Percentiles rank a stretch among this genome's conserved stretches.
Evolutionary conservation across 1,140 invertebrate species (phyloP).

Genomic region (Augochlora pura): DNA sequence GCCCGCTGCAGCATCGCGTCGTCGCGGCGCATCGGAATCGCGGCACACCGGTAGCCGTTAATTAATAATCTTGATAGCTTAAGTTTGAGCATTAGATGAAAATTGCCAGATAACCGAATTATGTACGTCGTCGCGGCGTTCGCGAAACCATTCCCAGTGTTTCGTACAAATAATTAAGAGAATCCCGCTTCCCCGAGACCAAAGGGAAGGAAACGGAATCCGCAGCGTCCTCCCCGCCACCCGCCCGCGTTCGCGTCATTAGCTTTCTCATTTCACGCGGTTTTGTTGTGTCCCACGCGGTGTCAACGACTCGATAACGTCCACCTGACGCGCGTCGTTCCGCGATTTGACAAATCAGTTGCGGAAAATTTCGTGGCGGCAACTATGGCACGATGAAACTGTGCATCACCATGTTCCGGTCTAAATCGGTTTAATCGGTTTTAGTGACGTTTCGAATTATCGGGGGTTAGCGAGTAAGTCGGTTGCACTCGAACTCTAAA

Average conservation of each 20-base stretch:
- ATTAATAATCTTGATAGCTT: constrained; percentile 13
- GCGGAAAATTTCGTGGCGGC: background rate
- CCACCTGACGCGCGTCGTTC: no score
- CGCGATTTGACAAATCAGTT: constrained; percentile 5
- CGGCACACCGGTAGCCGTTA: background rate
- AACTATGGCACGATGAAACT: no score
- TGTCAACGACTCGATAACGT: constrained; percentile 8
- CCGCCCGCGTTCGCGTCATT: background rate
- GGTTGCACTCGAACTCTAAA: no score
- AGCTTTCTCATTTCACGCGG: constrained; percentile 27
- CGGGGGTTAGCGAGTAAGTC: no score
- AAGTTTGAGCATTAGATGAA: background rate
- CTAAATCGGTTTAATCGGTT: no score
- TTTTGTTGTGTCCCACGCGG: constrained; percentile 6
- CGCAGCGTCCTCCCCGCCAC: background rate
- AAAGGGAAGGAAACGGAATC: background rate
- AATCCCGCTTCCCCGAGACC: background rate
- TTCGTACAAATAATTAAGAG: constrained; percentile 4
- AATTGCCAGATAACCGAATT: constrained; percentile 18
- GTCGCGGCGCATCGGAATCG: background rate
- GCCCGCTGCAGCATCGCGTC: constrained; percentile 16
- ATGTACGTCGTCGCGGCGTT: background rate
- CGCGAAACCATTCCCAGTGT: background rate
- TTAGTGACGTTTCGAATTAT: no score
- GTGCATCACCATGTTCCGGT: no score